Evolutionary conservation across 2,113 vertebrate species (phyloP).

Genomic region (Hemichromis elongatus): DNA sequence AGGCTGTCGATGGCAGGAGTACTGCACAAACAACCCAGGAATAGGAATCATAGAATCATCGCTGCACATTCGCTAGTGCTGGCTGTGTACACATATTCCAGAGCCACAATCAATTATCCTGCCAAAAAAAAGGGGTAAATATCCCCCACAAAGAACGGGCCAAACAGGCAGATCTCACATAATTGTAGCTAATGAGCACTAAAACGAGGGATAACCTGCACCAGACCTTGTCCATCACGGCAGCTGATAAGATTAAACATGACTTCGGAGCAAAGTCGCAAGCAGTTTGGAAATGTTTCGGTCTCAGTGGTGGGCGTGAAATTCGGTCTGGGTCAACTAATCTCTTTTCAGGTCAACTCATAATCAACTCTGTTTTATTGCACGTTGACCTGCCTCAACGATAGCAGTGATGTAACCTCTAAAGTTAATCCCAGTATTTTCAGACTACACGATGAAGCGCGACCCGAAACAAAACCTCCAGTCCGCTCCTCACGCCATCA

Average conservation of each 20-base stretch:
- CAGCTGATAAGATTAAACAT: conserved; percentile 47
- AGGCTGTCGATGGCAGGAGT: background rate
- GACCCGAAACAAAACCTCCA: background rate
- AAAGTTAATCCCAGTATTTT: background rate
- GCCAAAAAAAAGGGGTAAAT: background rate
- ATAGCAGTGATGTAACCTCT: background rate
- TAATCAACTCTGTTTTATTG: background rate
- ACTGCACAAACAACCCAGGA: conserved; percentile 39
- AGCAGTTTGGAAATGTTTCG: background rate
- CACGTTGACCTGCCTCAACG: background rate
- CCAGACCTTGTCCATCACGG: conserved; percentile 25
- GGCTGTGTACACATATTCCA: conserved; percentile 19
- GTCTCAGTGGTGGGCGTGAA: background rate
- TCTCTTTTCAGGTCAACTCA: background rate
- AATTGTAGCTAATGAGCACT: conserved; percentile 55
- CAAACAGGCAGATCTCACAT: conserved; percentile 14
- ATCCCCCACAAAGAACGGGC: background rate
- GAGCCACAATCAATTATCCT: conserved; percentile 31
- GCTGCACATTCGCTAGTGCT: conserved; percentile 11
- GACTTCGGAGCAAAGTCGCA: conserved; percentile 22
- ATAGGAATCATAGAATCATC: conserved; percentile 37
- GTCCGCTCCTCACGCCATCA: background rate
- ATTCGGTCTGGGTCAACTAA: background rate
- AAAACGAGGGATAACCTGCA: conserved; percentile 44
- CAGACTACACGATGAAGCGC: background rate